Base-by-base conservation (phyloP, 2,113 vertebrate species). In the Sitta europaea region DNA sequence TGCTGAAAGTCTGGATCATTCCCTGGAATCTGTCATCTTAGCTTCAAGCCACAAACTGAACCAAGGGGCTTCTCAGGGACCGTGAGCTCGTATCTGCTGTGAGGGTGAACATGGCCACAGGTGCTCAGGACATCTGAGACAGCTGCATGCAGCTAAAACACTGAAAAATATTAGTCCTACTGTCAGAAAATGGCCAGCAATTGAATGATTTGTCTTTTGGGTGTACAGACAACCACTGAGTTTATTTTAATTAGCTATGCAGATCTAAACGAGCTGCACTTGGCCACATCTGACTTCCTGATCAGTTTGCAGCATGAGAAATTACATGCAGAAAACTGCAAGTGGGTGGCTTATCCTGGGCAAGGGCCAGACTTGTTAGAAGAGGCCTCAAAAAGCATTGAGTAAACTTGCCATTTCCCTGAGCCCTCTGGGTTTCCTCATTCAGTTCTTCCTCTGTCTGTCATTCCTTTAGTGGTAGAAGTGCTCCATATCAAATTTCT, bases 1-100 rank as follows among this genome's bases (percentile, higher is more conserved):
- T 97, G 96, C 79, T 94, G 75, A 93, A 78, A 93, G 85, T 89
- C 94, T 95, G 95, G 89, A 95, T 94, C 65, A 62, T 90, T 95
- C 92, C 57, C 51, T 94, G 70, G 65, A 95, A 86, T 92, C 79
- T 94, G 92, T 73, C 76, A 43, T 86, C 15, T 93, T 84, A 67
- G n/a, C 67, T 95, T 75, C 59, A 90, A 83, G 45, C 48, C 50
- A 29, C 40, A 73, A 63, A 24, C 57, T 58, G 40, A 94, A 76
- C 22, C 2, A 1, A 78, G 35, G 25, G 17, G 38, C 77, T 83
- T 57, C 65, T 88, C 48, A 24, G 15, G 14, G 25, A 24, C 40
- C 5, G 0, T 0, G 17, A 94, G 29, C 31, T 84, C 1, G 0
- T 55, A 8, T 21, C 20, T 78, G 57, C 45, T 43, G 22, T 3